Evolutionary conservation across 1,140 invertebrate species (phyloP).

Genomic region (Papilio dardanus): DNA sequence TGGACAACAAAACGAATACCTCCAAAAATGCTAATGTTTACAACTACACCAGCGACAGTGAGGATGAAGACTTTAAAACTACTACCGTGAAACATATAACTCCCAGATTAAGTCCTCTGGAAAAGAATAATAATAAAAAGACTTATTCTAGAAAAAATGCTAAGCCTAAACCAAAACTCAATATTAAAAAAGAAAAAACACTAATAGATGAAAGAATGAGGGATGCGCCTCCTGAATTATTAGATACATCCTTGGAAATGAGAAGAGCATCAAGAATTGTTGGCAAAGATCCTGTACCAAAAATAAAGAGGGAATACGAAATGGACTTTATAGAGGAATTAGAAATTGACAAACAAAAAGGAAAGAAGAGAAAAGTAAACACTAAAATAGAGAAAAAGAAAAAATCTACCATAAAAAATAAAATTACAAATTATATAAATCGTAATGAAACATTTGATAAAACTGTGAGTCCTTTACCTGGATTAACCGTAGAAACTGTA

Average conservation of each 20-base stretch:
- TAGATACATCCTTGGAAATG: slow-evolving; percentile 59
- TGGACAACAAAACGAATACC: slow-evolving; percentile 48
- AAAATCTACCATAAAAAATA: slow-evolving; percentile 36
- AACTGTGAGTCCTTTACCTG: slow-evolving; percentile 62
- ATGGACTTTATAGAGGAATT: slow-evolving; percentile 56
- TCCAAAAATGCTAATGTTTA: slow-evolving; percentile 50
- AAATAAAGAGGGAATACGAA: slow-evolving; percentile 44
- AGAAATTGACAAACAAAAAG: slow-evolving; percentile 38
- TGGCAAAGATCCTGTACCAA: slow-evolving; percentile 42
- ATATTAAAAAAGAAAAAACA: slow-evolving; percentile 39
- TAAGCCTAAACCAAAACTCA: slow-evolving; percentile 41
- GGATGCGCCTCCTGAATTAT: slow-evolving; percentile 44
- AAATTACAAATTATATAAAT: slow-evolving; percentile 35
- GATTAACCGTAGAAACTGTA: slow-evolving; percentile 56
- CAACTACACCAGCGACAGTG: slow-evolving; percentile 67
- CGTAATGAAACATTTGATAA: slow-evolving; percentile 44
- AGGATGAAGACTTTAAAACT: slow-evolving; percentile 61
- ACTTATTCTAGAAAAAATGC: slow-evolving; percentile 40
- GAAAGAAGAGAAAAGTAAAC: slow-evolving; percentile 29
- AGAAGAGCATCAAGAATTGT: slow-evolving; percentile 20
- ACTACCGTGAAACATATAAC: slow-evolving; percentile 39
- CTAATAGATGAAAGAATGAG: slow-evolving; percentile 65
- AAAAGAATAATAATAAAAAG: slow-evolving; percentile 28
- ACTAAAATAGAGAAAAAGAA: slow-evolving; percentile 43
- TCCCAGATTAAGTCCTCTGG: slow-evolving; percentile 44